Conservation (phyloP, 2,888 invertebrate species). For the Xylota segnis region DNA sequence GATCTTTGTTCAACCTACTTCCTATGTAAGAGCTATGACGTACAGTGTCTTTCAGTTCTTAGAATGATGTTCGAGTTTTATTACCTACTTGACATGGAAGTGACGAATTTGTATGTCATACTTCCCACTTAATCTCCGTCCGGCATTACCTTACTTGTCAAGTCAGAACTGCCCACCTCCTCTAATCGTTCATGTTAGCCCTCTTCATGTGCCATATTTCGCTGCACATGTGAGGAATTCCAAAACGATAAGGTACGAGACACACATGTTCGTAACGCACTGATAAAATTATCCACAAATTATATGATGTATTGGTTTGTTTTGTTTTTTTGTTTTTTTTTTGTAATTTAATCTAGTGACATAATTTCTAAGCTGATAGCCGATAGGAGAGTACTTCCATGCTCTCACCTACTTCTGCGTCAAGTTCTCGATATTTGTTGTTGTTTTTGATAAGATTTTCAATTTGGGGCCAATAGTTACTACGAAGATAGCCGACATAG, state of each 20-base stretch:
- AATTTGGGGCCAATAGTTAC: conserved; percentile 59
- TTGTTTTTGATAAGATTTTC: conserved; percentile 51
- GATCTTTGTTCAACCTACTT: no score
- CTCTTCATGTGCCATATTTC: conserved; percentile 2
- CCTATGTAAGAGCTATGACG: no score
- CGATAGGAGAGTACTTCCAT: conserved; percentile 18
- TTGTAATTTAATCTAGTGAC: conserved; percentile 63
- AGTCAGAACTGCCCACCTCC: background rate
- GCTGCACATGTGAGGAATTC: conserved; percentile 29
- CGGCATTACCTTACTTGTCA: background rate
- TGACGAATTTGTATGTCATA: no score
- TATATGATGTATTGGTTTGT: conserved; percentile 3
- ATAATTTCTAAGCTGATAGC: conserved; percentile 63
- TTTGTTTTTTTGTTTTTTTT: conserved; percentile 28
- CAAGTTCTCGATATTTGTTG: conserved; percentile 25
- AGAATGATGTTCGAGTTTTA: no score
- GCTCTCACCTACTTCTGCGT: conserved; percentile 66
- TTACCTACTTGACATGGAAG: no score
- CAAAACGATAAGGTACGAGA: conserved; percentile 4
- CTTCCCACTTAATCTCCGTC: background rate
- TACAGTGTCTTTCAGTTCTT: no score
- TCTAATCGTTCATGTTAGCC: conserved; percentile 14
- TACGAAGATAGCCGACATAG: conserved; percentile 8
- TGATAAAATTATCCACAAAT: conserved; percentile 29
- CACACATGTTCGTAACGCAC: conserved; percentile 18